phyloP scores from a whole-genome alignment of 1,140 invertebrate genomes.

The Lutraria rhynchaena region DNA sequence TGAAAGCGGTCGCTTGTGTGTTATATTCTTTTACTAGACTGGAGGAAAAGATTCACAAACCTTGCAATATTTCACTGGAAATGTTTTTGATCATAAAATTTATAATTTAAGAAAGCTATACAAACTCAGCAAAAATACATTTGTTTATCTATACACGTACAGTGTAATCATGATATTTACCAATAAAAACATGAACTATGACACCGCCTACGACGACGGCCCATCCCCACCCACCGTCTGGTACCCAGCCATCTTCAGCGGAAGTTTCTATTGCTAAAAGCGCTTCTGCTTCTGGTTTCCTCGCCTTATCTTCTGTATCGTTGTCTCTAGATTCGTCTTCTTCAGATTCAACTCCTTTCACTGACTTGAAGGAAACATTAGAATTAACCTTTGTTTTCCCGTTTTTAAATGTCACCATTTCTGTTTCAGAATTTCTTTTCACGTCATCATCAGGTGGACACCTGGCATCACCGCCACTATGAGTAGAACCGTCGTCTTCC shows the following conservation, averaged over 20 bases:
- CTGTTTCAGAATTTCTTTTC: not conserved
- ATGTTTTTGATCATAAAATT: too few relatives aligned
- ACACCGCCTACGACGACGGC: constrained; percentile 59
- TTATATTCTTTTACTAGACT: too few relatives aligned
- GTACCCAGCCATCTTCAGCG: constrained; percentile 10
- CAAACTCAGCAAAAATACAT: too few relatives aligned
- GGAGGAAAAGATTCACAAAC: too few relatives aligned
- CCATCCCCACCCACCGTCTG: constrained; percentile 66
- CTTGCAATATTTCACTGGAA: too few relatives aligned
- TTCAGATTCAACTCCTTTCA: constrained; percentile 1
- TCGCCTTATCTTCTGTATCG: not conserved
- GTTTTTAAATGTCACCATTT: not conserved
- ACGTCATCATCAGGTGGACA: not conserved
- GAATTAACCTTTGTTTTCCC: too few relatives aligned
- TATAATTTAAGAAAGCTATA: too few relatives aligned
- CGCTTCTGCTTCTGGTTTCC: constrained; percentile 14
- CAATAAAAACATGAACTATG: constrained; percentile 59
- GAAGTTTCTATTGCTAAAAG: constrained; percentile 14
- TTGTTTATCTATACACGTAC: too few relatives aligned
- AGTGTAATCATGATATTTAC: too few relatives aligned
- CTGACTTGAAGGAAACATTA: too few relatives aligned
- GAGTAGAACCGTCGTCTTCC: not conserved
- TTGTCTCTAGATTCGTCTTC: not conserved
- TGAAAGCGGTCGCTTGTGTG: too few relatives aligned
- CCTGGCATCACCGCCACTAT: not conserved